Evolutionary conservation across 1,140 invertebrate genomes (phyloP), one percentile per base, ranked within the genome.

Genomic region (Leptopilina boulardi): DNA sequence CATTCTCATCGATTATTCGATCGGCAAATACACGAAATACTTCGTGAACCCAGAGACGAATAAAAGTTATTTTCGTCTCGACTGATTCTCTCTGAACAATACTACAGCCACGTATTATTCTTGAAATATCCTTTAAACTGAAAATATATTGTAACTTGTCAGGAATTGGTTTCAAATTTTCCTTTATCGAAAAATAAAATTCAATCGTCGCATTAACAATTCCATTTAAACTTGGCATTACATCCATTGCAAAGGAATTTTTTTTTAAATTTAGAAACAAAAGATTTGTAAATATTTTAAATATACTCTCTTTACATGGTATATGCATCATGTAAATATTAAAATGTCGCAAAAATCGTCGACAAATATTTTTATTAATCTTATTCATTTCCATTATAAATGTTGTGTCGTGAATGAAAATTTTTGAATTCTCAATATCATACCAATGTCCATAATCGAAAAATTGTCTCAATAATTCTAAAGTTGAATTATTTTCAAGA

Each of bases 21-120:
- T 96, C 95, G 78, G 93, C 93, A 84, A 94, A 95, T 1, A 95
- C 94, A 47, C 95, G 90, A 84, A 93, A 92, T 0, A 93, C 90
- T 91, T 96, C 95, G 85, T 95, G 94, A 5, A 93, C 92, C 95
- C 95, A 95, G 3, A 95, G 86, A 51, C 93, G 93, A 80, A 91
- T 81, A 11, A 91, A 86, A 2, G 86, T 87, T 38, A 87, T 73
- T 83, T 92, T 91, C 34, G 87, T 92, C 76, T 93, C 93, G 6
- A 94, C 92, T 11, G 94, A 93, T 66, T 94, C 93, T 83, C 94
- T 94, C 34, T 92, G 92, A 47, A 95, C 92, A 5, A 95, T 89
- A 26, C 93, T 89, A 75, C 94, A 93, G 9, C 94, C 94, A 71
- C 92, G 91, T 47, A 95, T 92, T 1, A 95, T 92, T 76, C 92